Percentiles rank a stretch among this genome's conserved stretches.
Evolutionary conservation across 2,888 invertebrate species (phyloP).

Genomic region (Odontomyia ornata): DNA sequence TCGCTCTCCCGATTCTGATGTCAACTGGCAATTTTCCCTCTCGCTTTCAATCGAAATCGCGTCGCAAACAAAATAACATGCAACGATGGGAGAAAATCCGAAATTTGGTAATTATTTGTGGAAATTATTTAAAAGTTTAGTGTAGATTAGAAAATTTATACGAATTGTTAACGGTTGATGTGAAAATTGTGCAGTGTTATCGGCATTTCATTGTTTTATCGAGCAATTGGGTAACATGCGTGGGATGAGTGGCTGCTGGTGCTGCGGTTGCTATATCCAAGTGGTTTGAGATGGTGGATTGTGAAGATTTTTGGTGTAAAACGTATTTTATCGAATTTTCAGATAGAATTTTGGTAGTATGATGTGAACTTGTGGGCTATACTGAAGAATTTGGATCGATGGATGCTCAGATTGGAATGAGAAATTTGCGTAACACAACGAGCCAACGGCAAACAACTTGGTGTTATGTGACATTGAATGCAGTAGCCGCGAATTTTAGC

Average conservation of each 20-base stretch:
- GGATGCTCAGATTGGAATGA: not conserved
- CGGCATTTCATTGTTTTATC: not conserved
- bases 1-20: no score
- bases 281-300: not conserved
- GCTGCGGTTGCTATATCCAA: not conserved
- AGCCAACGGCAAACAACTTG: not conserved
- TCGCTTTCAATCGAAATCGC: conserved; percentile 43
- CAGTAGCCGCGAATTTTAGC: not conserved
- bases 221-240: conserved; percentile 33
- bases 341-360: not conserved
- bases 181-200: conserved; percentile 38
- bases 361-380: no score
- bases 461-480: conserved; percentile 19
- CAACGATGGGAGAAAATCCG: conserved; percentile 43
- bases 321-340: conserved; percentile 15
- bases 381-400: not conserved
- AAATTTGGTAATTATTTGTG: conserved; percentile 44
- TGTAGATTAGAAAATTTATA: conserved; percentile 20
- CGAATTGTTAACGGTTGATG: not conserved
- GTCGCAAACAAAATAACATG: conserved; percentile 44
- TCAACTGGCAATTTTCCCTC: conserved; percentile 16
- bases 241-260: conserved; percentile 34
- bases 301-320: not conserved
- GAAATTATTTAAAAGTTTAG: not conserved
- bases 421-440: conserved; percentile 9